Evolutionary conservation across 2,113 vertebrate species (phyloP).

Genomic region (Benitochromis conjunctus): DNA sequence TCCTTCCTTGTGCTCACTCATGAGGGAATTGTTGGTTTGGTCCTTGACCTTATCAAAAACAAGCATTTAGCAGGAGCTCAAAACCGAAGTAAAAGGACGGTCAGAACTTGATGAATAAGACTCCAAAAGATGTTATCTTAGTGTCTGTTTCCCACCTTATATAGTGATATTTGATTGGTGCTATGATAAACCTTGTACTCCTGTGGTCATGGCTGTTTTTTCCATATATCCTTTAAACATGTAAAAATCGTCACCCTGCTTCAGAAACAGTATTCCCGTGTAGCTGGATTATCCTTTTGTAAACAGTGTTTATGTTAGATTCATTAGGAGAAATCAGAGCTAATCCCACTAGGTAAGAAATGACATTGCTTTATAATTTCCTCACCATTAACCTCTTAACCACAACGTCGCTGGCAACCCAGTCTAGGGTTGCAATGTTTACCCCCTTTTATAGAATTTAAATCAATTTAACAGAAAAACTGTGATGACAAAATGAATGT

Average conservation of each 20-base stretch:
- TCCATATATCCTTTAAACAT: background rate
- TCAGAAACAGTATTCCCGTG: background rate
- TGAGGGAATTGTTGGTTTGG: background rate
- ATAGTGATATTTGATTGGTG: fast-evolving
- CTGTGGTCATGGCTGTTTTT: background rate
- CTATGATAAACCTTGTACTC: background rate
- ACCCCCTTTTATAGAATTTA: background rate
- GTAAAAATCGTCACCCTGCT: background rate
- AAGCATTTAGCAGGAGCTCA: background rate
- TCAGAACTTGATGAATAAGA: background rate
- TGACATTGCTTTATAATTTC: background rate
- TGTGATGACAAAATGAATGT: background rate
- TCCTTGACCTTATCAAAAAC: background rate
- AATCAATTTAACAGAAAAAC: background rate
- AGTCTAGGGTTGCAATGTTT: background rate
- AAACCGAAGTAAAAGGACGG: background rate
- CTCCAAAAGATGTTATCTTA: background rate
- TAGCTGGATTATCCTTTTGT: background rate
- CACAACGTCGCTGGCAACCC: background rate
- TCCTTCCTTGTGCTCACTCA: background rate
- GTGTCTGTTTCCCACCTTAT: background rate
- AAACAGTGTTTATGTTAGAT: background rate
- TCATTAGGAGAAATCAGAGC: background rate
- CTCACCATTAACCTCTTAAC: background rate
- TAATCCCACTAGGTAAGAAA: background rate